These are phyloP conservation scores for Ciconia stormi DNA, from an alignment of 2,113 vertebrate genomes.

Conservation along the genomic window DNA sequence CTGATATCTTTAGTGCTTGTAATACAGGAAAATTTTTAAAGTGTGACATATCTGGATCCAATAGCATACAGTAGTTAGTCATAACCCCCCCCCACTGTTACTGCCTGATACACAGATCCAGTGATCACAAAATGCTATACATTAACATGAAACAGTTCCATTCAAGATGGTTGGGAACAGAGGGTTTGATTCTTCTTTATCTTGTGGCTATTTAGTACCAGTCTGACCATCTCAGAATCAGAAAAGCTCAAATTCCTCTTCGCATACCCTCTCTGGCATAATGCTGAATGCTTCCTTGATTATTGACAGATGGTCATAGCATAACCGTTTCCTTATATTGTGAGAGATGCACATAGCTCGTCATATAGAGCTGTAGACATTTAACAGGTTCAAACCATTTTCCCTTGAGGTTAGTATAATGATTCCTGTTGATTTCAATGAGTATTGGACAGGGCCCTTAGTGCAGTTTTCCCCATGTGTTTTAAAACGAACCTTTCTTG, in stretches of 20 bases:
- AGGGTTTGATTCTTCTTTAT: background rate
- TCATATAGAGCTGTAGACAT: background rate
- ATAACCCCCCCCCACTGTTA: background rate
- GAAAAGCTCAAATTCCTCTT: background rate
- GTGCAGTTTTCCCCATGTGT: background rate
- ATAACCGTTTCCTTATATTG: background rate
- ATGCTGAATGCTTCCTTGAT: background rate
- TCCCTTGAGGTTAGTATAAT: constrained; percentile 1
- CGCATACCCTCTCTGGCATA: background rate
- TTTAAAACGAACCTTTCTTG: background rate
- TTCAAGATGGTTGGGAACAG: background rate
- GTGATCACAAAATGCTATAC: rapidly evolving
- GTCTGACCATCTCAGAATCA: background rate
- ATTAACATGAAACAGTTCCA: background rate
- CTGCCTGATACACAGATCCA: background rate
- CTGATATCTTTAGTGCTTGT: background rate
- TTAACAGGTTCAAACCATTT: background rate
- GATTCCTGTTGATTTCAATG: background rate
- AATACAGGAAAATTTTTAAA: background rate
- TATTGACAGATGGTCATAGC: background rate
- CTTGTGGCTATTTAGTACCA: background rate
- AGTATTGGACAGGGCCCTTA: background rate
- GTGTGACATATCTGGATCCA: background rate
- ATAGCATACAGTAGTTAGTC: rapidly evolving
- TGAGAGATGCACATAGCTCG: background rate